phyloP scores from a whole-genome alignment of 2,888 invertebrate genomes.

The Bombyx huttoni region DNA sequence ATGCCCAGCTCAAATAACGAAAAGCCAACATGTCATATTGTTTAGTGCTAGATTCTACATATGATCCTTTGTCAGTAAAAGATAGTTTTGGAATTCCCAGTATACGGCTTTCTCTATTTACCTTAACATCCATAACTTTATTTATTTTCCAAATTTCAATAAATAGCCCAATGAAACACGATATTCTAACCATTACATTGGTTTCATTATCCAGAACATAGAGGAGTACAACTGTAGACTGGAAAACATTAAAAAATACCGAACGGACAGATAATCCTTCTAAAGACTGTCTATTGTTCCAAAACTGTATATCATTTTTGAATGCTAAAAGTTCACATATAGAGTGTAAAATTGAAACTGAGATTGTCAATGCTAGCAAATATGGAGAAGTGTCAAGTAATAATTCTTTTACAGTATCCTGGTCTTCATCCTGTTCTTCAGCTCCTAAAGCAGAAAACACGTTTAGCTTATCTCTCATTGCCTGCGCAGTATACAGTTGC shows the following conservation, averaged over 20 bases:
- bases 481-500: conserved; percentile 98
- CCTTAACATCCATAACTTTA: conserved; percentile 87
- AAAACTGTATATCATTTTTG: conserved; percentile 99
- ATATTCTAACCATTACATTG: conserved; percentile 94
- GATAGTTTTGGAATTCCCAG: conserved; percentile 86
- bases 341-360: conserved; percentile 95
- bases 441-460: conserved; percentile 74
- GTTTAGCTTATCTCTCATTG: conserved; percentile 91
- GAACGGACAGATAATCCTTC: conserved; percentile 98
- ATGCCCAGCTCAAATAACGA: conserved; percentile 94
- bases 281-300: conserved; percentile 96
- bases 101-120: conserved; percentile 80
- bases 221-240: conserved; percentile 93
- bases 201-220: conserved; percentile 99
- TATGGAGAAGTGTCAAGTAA: conserved; percentile 97
- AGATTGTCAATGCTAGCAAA: conserved; percentile 90
- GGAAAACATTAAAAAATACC: conserved; percentile 98
- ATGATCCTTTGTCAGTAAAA: conserved; percentile 96
- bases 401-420: conserved; percentile 93
- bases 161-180: conserved; percentile 93
- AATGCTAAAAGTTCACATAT: conserved; percentile 98
- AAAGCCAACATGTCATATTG: conserved; percentile 96
- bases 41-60: conserved; percentile 93
- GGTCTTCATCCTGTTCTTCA: conserved; percentile 89
- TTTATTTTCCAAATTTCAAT: conserved; percentile 99